Evolutionary conservation across 2,888 invertebrate genomes (phyloP).

Genomic region (Laothoe populi): DNA sequence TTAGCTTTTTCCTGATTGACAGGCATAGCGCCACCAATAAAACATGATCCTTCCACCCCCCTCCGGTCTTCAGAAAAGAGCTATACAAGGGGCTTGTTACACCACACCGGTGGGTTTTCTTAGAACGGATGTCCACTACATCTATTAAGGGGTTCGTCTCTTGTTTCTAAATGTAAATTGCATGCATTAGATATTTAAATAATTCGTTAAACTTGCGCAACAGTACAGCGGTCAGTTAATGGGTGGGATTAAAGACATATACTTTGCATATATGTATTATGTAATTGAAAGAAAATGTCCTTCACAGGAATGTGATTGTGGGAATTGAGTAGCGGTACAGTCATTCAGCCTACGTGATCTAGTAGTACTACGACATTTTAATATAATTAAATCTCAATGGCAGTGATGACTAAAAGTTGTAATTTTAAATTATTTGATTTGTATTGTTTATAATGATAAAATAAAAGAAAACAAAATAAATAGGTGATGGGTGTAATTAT

Average conservation of each 20-base stretch:
- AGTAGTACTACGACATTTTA: not conserved
- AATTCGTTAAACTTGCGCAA: conserved; percentile 75
- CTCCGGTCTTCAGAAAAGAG: conserved; percentile 27
- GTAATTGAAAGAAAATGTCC: conserved; percentile 43
- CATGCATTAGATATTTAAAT: conserved; percentile 75
- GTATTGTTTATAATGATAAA: no score
- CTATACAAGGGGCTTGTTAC: conserved; percentile 31
- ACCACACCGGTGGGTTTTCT: conserved; percentile 42
- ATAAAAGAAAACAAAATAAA: no score
- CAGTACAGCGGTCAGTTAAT: conserved; percentile 50
- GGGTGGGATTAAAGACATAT: conserved; percentile 51
- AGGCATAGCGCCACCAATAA: conserved; percentile 64
- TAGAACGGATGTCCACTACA: conserved; percentile 57
- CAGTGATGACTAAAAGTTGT: not conserved
- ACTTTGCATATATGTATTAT: conserved; percentile 42
- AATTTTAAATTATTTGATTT: no score
- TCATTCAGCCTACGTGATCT: conserved; percentile 9
- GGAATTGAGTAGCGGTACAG: conserved; percentile 18
- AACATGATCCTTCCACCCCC: conserved; percentile 46
- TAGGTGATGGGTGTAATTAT: no score
- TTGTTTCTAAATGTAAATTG: conserved; percentile 69
- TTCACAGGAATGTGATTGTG: conserved; percentile 23
- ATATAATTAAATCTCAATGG: not conserved
- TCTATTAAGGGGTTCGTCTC: conserved; percentile 69
- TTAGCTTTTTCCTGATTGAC: conserved; percentile 72